Evolutionary conservation across 2,113 vertebrate species (phyloP).

Genomic region (Falcunculus frontatus): DNA sequence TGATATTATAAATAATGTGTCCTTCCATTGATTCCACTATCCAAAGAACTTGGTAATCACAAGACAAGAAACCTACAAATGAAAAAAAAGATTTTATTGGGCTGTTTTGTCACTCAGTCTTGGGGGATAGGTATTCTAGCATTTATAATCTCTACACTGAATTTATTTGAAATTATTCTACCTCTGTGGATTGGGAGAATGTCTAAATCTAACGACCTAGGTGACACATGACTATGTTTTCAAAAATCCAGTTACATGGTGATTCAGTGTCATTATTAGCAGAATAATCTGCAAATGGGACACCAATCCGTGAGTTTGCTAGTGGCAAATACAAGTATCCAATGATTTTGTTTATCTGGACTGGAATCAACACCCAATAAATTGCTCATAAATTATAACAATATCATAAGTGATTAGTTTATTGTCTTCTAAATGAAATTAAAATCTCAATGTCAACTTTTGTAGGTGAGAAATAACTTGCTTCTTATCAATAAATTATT

Average conservation of each 20-base stretch:
- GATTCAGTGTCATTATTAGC: neutral
- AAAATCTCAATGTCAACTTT: neutral
- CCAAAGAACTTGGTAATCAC: neutral
- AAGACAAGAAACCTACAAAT: neutral
- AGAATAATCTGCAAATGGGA: neutral
- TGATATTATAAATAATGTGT: neutral
- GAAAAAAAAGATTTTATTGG: neutral
- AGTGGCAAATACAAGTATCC: neutral
- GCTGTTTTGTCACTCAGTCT: neutral
- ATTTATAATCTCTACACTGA: neutral
- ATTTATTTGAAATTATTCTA: neutral
- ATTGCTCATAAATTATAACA: rapidly evolving
- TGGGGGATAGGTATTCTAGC: neutral
- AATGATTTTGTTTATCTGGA: neutral
- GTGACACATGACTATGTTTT: neutral
- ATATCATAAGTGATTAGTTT: neutral
- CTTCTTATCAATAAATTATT: neutral
- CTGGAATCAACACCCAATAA: neutral
- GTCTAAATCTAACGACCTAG: neutral
- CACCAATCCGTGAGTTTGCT: neutral
- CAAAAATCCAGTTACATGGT: neutral
- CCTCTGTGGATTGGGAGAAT: neutral
- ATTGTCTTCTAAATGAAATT: neutral
- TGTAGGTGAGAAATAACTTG: neutral
- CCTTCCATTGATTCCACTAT: neutral